Percentiles rank a stretch among this genome's conserved stretches.
Evolutionary conservation across 1,140 invertebrate genomes (phyloP).

Genomic region (Brachystomella parvula): DNA sequence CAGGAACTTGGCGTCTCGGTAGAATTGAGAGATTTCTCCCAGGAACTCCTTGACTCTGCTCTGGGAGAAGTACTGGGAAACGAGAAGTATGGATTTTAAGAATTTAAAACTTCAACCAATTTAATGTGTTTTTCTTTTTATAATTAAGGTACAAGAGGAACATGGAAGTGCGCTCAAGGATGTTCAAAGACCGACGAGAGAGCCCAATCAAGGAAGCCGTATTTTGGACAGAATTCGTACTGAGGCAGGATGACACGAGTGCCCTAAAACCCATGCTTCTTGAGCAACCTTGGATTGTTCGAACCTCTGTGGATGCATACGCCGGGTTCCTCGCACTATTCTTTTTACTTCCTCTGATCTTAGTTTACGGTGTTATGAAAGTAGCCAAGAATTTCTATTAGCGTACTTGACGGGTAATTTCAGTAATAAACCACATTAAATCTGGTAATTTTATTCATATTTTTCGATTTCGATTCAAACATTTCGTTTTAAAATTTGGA

Average conservation of each 20-base stretch:
- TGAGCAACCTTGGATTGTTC: neutral
- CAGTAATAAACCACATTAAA: too few species aligned
- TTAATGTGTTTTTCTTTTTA: neutral
- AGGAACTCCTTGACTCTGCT: neutral
- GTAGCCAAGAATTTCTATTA: too few species aligned
- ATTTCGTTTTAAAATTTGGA: too few species aligned
- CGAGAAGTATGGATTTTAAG: constrained; percentile 1
- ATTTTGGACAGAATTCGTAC: constrained; percentile 31
- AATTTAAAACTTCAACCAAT: neutral
- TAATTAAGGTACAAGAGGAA: constrained; percentile 16
- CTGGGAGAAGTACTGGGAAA: constrained; percentile 11
- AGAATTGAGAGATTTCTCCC: constrained; percentile 19
- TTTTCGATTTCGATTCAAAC: too few species aligned
- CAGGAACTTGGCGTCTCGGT: constrained; percentile 30
- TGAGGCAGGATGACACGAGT: constrained; percentile 30
- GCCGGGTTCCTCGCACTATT: neutral
- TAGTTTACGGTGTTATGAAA: neutral
- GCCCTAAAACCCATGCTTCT: constrained; percentile 12
- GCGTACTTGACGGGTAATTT: too few species aligned
- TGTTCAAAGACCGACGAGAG: constrained; percentile 19
- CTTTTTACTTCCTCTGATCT: neutral
- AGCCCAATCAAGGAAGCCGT: constrained; percentile 15
- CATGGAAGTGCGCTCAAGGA: constrained; percentile 12
- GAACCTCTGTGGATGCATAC: neutral
- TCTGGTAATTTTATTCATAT: too few species aligned